Percentiles rank a stretch among this genome's conserved stretches.
phyloP scores from a whole-genome alignment of 2,113 vertebrate species.

The Forbesichthys papilliferus region DNA sequence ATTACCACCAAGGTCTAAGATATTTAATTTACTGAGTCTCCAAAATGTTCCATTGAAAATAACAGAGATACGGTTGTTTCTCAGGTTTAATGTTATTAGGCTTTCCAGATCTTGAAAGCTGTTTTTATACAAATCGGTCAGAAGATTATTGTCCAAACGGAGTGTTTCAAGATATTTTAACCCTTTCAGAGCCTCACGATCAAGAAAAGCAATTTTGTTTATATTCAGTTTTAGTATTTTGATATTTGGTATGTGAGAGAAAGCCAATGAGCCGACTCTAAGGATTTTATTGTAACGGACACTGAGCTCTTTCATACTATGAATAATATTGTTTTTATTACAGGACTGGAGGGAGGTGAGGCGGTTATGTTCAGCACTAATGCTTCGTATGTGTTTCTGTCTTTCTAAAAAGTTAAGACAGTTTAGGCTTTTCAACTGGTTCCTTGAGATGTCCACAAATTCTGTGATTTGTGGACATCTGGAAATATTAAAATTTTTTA shows the following conservation, averaged over 20 bases:
- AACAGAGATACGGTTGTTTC: conserved; percentile 80
- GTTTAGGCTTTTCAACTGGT: conserved; percentile 24
- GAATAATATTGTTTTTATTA: rapidly evolving
- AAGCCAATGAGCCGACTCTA: conserved; percentile 47
- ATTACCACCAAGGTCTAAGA: conserved; percentile 82
- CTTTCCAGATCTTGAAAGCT: conserved; percentile 73
- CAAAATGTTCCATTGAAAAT: conserved; percentile 76
- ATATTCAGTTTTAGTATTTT: conserved; percentile 75
- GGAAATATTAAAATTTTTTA: not conserved
- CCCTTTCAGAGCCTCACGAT: conserved; percentile 62
- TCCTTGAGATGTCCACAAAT: conserved; percentile 73
- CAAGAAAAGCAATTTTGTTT: conserved; percentile 77
- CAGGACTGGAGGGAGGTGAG: conserved; percentile 52
- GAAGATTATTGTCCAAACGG: conserved; percentile 84
- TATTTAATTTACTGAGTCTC: conserved; percentile 61
- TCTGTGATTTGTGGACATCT: conserved; percentile 59
- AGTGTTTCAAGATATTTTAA: conserved; percentile 68
- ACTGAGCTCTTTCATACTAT: conserved; percentile 57
- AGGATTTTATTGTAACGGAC: conserved; percentile 83
- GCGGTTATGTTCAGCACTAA: conserved; percentile 78
- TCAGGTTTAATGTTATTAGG: conserved; percentile 78
- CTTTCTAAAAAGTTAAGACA: conserved; percentile 54
- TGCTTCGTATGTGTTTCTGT: not conserved
- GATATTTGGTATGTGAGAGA: conserved; percentile 67
- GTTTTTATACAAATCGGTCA: conserved; percentile 70